Evolutionary conservation across 2,888 invertebrate genomes (phyloP).

Genomic region (Drosophila helvetica): DNA sequence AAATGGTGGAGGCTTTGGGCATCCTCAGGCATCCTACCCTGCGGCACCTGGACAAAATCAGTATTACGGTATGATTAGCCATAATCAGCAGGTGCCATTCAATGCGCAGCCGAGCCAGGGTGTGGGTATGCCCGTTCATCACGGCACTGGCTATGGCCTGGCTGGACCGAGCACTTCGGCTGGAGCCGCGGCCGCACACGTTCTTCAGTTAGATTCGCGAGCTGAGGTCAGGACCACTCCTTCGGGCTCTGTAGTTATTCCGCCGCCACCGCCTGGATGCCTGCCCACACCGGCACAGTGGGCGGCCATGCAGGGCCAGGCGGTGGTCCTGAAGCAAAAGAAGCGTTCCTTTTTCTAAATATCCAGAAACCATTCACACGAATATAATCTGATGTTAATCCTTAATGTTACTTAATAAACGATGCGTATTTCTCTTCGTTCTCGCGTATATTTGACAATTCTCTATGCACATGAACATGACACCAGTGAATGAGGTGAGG

Average conservation of each 20-base stretch:
- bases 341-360: constrained; percentile 78
- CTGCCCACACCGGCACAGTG: constrained; percentile 82
- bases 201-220: constrained; percentile 69
- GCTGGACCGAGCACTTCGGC: constrained; percentile 67
- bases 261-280: constrained; percentile 83
- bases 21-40: constrained; percentile 12
- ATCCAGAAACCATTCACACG: constrained; percentile 35
- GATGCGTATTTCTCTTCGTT: constrained; percentile 72
- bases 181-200: constrained; percentile 53
- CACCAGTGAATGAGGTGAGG: constrained; percentile 19
- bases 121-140: constrained; percentile 18
- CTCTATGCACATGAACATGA: constrained; percentile 71
- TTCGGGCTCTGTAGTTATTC: constrained; percentile 77
- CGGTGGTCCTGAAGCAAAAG: constrained; percentile 76
- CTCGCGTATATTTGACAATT: constrained; percentile 77
- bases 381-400: constrained; percentile 45
- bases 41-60: constrained; percentile 56
- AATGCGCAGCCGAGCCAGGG: constrained; percentile 14
- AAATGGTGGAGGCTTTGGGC: constrained; percentile 21
- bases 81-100: constrained; percentile 60
- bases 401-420: constrained; percentile 56
- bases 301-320: constrained; percentile 82
- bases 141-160: constrained; percentile 49
- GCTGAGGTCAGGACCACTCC: constrained; percentile 69
- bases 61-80: constrained; percentile 73